phyloP scores from a whole-genome alignment of 2,113 vertebrate species.

The Poecilia latipinna region DNA sequence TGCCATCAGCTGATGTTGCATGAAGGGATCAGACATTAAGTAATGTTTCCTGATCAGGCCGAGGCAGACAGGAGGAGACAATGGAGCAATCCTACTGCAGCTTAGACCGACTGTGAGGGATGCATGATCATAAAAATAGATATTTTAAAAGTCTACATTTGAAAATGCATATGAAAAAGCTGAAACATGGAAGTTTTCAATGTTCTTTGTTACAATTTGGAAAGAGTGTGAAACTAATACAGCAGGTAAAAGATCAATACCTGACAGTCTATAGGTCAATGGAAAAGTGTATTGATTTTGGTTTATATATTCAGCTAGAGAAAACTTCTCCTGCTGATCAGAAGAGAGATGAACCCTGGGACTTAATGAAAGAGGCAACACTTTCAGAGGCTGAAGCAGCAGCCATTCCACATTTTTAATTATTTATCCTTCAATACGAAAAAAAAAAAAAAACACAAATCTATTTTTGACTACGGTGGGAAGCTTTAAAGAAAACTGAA shows the following conservation, averaged over 20 bases:
- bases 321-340: slow-evolving; percentile 4
- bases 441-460: too few species aligned
- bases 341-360: background rate
- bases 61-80: slow-evolving; percentile 31
- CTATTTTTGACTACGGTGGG: too few species aligned
- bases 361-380: too few species aligned
- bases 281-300: background rate
- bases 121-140: background rate
- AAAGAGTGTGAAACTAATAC: too few species aligned
- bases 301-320: background rate
- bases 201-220: background rate
- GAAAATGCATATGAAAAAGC: background rate
- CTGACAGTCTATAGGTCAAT: background rate
- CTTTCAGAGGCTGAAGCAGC: background rate
- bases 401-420: background rate
- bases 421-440: too few species aligned
- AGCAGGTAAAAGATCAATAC: background rate
- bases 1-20: slow-evolving; percentile 3
- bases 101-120: slow-evolving; percentile 15
- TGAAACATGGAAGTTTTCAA: background rate
- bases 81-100: slow-evolving; percentile 59
- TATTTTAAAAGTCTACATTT: background rate
- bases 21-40: background rate
- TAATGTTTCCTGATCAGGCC: background rate
- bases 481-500: background rate